Conservation (phyloP, 1,140 invertebrate species). For the Euura lappo region DNA sequence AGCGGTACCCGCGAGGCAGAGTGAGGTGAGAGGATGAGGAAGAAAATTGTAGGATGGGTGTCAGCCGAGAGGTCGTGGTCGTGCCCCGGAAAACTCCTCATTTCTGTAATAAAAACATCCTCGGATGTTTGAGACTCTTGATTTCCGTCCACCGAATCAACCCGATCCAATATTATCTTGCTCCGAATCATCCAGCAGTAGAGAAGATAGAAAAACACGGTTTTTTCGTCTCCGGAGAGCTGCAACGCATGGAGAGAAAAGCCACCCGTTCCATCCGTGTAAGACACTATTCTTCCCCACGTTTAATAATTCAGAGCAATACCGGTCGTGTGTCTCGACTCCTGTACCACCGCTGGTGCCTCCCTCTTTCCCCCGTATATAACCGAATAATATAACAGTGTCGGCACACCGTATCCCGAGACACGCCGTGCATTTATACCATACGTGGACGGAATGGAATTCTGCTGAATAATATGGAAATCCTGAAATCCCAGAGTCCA, state of each 20-base stretch:
- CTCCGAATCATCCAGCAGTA: no score
- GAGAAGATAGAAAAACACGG: no score
- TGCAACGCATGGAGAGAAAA: neutral
- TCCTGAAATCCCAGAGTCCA: no score
- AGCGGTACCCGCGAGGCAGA: slow-evolving; percentile 3
- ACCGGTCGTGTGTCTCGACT: neutral
- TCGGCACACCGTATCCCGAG: neutral
- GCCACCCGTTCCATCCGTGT: neutral
- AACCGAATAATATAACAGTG: slow-evolving; percentile 7
- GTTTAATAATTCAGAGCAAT: slow-evolving; percentile 7
- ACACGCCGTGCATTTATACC: neutral
- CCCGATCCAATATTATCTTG: no score
- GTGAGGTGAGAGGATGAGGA: slow-evolving; percentile 14
- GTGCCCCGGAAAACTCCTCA: neutral
- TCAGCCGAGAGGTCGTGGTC: slow-evolving; percentile 5
- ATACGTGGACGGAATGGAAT: neutral
- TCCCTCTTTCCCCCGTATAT: neutral
- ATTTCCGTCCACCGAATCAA: no score
- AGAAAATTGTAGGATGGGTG: slow-evolving; percentile 14
- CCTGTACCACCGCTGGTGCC: no score
- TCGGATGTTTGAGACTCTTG: neutral
- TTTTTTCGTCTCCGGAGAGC: no score
- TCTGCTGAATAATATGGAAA: no score
- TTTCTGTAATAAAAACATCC: neutral
- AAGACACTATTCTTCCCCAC: slow-evolving; percentile 1